These are phyloP conservation scores for Troides helena DNA, from an alignment of 2,888 invertebrate species.

Conservation along the genomic window DNA sequence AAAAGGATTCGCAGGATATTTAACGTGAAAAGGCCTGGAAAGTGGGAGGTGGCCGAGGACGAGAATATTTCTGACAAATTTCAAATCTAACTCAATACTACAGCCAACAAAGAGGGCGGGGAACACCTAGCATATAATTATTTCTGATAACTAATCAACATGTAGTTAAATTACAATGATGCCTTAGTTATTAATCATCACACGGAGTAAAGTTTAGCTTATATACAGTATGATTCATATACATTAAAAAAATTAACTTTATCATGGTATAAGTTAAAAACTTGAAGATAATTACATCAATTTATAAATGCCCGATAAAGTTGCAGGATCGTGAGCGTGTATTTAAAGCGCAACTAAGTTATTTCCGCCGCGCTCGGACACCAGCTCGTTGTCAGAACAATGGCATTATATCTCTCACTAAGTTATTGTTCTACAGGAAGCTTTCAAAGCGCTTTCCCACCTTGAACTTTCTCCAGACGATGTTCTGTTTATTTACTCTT, in stretches of 20 bases:
- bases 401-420: constrained; percentile 20
- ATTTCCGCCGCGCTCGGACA: constrained; percentile 15
- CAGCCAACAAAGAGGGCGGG: no score
- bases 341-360: constrained; percentile 13
- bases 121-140: no score
- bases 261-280: not conserved
- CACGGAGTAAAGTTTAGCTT: no score
- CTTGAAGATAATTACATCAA: constrained; percentile 4
- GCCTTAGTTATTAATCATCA: no score
- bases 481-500: constrained; percentile 22
- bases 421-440: constrained; percentile 24
- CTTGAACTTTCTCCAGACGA: constrained; percentile 30
- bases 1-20: no score
- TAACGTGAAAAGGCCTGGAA: no score
- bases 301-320: constrained; percentile 9
- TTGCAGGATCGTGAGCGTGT: constrained; percentile 14
- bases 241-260: not conserved
- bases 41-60: no score
- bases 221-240: no score
- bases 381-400: constrained; percentile 25
- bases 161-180: no score
- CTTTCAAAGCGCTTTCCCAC: constrained; percentile 24
- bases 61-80: no score
- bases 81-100: no score
- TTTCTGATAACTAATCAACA: no score